These are phyloP conservation scores for Pseudomyrmex concolor DNA, from an alignment of 1,140 invertebrate genomes.

Conservation along the genomic window DNA sequence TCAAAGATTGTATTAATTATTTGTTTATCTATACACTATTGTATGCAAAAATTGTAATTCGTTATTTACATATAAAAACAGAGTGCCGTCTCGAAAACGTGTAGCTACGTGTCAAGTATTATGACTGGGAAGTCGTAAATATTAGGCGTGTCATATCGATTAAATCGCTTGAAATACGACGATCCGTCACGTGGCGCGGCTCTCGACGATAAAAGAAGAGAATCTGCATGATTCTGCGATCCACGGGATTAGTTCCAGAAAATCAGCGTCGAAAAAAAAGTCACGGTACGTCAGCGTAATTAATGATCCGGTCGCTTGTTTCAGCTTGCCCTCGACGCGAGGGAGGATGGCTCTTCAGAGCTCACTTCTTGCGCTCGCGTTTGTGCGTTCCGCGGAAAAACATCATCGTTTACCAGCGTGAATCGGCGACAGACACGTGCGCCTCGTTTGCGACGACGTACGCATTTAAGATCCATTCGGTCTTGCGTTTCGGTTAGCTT, in stretches of 20 bases:
- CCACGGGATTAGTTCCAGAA: slow-evolving; percentile 64
- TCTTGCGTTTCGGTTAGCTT: neutral
- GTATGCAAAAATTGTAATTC: too few species aligned
- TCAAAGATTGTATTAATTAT: too few species aligned
- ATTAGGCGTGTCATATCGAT: slow-evolving; percentile 50
- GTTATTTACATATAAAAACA: too few species aligned
- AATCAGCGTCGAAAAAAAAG: slow-evolving; percentile 64
- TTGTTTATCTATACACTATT: too few species aligned
- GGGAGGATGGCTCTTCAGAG: slow-evolving; percentile 43
- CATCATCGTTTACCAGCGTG: slow-evolving; percentile 71
- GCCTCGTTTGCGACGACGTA: too few species aligned
- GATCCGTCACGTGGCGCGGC: slow-evolving; percentile 55
- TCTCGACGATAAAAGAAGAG: slow-evolving; percentile 16
- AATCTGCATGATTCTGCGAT: slow-evolving; percentile 71
- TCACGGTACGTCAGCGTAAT: slow-evolving; percentile 71
- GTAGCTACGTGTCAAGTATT: neutral
- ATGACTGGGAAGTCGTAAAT: neutral
- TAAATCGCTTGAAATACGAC: slow-evolving; percentile 13
- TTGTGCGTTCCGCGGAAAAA: slow-evolving; percentile 61
- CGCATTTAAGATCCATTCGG: neutral
- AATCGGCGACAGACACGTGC: slow-evolving; percentile 19
- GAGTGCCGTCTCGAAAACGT: too few species aligned
- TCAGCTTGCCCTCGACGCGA: slow-evolving; percentile 32
- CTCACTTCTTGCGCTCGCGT: slow-evolving; percentile 35
- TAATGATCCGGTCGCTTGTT: slow-evolving; percentile 69